Percentiles rank a stretch among this genome's conserved stretches.
These are phyloP conservation scores for Trinorchestia longiramus DNA, from an alignment of 1,140 invertebrate genomes.

Conservation along the genomic window DNA sequence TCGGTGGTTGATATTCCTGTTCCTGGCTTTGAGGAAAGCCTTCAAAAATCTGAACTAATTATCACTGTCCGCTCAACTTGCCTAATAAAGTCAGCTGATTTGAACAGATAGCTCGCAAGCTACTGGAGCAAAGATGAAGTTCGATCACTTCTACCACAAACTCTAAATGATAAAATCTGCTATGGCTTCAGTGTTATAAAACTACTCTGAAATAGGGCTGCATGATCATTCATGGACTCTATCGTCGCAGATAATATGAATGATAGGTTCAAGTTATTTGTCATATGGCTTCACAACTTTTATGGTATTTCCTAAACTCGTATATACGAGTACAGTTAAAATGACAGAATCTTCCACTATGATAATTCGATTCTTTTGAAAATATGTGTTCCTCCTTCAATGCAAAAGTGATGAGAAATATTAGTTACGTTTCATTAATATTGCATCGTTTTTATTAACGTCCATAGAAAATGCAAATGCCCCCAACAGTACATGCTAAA, in stretches of 20 bases:
- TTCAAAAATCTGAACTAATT: slow-evolving; percentile 43
- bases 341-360: background rate
- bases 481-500: too few species aligned
- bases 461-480: too few species aligned
- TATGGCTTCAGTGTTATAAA: background rate
- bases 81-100: background rate
- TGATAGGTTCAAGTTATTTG: background rate
- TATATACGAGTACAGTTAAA: background rate
- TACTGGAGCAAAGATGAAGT: background rate
- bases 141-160: background rate
- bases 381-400: too few species aligned
- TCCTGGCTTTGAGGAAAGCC: background rate
- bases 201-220: background rate
- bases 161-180: background rate
- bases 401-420: too few species aligned
- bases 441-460: too few species aligned
- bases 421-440: too few species aligned
- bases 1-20: slow-evolving; percentile 19
- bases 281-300: background rate
- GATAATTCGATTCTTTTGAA: background rate
- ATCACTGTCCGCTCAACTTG: background rate
- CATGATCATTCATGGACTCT: background rate
- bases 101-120: background rate
- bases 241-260: background rate
- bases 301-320: background rate